Percentiles rank a stretch among this genome's conserved stretches.
Evolutionary conservation across 2,797 vertebrate species (phyloP).

Genomic region (Cetoscarus ocellatus): DNA sequence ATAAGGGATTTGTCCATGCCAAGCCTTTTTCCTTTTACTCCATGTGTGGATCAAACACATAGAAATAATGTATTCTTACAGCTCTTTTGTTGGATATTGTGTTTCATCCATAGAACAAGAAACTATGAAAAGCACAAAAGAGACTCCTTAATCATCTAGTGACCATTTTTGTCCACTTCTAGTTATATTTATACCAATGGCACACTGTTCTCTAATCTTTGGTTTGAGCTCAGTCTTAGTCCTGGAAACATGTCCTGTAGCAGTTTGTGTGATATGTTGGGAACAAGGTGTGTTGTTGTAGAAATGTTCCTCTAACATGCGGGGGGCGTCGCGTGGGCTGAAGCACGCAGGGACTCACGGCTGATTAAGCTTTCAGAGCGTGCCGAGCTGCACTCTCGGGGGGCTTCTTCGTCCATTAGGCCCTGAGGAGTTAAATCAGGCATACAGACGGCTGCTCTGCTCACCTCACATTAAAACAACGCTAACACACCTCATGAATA

Average conservation of each 20-base stretch:
- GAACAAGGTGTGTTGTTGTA: slow-evolving; percentile 8
- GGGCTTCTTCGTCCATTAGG: slow-evolving; percentile 52
- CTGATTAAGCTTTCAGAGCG: slow-evolving; percentile 52
- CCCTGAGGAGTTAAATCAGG: slow-evolving; percentile 54
- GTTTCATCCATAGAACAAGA: no score
- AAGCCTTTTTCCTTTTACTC: no score
- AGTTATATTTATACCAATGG: no score
- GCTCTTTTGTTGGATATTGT: no score
- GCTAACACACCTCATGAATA: slow-evolving; percentile 40
- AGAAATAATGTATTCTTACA: no score
- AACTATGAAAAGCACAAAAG: no score
- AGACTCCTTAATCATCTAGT: no score
- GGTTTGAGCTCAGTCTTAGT: background rate
- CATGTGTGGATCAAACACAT: no score
- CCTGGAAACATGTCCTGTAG: background rate
- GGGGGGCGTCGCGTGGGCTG: slow-evolving; percentile 30
- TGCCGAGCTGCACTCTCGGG: slow-evolving; percentile 27
- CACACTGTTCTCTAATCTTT: background rate
- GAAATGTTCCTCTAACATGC: slow-evolving; percentile 12
- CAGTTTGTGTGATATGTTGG: background rate
- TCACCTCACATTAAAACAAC: slow-evolving; percentile 50
- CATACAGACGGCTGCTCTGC: slow-evolving; percentile 18
- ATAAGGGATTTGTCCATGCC: no score
- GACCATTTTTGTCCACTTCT: no score
- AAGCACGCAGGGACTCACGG: slow-evolving; percentile 21